A percentile compares a stretch with the other conserved stretches of the same genome.
Evolutionary conservation across 1,140 invertebrate species (phyloP).

Genomic region (Latrodectus geometricus): DNA sequence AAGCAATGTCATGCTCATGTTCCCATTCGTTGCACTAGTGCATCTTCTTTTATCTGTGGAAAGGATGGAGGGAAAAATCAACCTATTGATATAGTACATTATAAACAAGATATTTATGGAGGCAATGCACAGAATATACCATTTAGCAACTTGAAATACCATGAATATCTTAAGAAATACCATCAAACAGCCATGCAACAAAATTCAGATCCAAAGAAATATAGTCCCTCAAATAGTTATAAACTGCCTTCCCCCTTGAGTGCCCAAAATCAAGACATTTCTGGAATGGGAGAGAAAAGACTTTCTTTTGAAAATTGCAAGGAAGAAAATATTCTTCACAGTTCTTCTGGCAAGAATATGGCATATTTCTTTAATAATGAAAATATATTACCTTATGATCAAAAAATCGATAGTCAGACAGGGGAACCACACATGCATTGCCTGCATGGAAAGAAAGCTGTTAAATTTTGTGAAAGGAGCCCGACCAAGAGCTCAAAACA

Average conservation of each 20-base stretch:
- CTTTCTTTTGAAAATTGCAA: conserved; percentile 38
- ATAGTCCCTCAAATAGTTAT: conserved; percentile 13
- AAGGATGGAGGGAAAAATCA: conserved; percentile 34
- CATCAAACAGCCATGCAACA: background rate
- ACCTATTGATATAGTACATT: conserved; percentile 9
- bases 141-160: background rate
- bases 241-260: conserved; percentile 9
- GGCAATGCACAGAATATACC: background rate
- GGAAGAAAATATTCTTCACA: conserved; percentile 44
- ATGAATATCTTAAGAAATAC: conserved; percentile 25
- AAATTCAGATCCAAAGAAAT: conserved; percentile 13
- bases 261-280: background rate
- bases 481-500: conserved; percentile 51
- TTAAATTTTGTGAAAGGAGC: conserved; percentile 62
- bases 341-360: conserved; percentile 16
- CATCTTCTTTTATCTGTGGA: conserved; percentile 32
- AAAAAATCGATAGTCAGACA: conserved; percentile 3
- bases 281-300: background rate
- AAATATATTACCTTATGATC: conserved; percentile 42
- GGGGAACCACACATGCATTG: conserved; percentile 46
- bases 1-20: conserved; percentile 20
- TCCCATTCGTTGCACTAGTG: conserved; percentile 46
- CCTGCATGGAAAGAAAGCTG: conserved; percentile 59
- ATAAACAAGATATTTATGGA: conserved; percentile 22
- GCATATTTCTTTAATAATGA: conserved; percentile 36